These are phyloP conservation scores for Musca domestica DNA, from an alignment of 1,140 invertebrate species.

Conservation along the genomic window DNA sequence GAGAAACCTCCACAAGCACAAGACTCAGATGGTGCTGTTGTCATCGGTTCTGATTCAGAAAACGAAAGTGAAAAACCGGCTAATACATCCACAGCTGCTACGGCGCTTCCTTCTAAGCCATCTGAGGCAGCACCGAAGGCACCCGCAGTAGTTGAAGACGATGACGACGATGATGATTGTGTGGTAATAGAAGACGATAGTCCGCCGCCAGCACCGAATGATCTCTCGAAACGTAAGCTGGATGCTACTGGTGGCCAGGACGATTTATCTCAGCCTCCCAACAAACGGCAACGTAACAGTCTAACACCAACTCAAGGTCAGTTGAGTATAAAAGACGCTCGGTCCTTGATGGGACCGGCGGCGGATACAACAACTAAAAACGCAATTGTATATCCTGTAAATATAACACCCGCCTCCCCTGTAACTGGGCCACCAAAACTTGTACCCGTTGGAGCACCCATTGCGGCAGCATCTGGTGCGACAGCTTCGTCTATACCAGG, in stretches of 20 bases:
- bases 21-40: slow-evolving; percentile 47
- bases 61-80: slow-evolving; percentile 32
- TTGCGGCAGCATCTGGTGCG: not conserved
- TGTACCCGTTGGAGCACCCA: slow-evolving; percentile 30
- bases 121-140: not conserved
- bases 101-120: not conserved
- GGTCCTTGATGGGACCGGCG: slow-evolving; percentile 32
- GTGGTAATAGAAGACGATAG: slow-evolving; percentile 63
- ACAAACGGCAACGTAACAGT: slow-evolving; percentile 44
- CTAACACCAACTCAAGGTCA: slow-evolving; percentile 36
- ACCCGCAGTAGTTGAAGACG: slow-evolving; percentile 31
- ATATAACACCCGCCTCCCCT: slow-evolving; percentile 42
- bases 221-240: slow-evolving; percentile 39
- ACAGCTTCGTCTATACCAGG: not conserved
- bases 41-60: slow-evolving; percentile 49
- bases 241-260: slow-evolving; percentile 26
- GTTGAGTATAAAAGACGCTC: slow-evolving; percentile 50
- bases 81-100: slow-evolving; percentile 6
- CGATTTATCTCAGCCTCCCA: slow-evolving; percentile 36
- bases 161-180: slow-evolving; percentile 61
- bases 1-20: slow-evolving; percentile 27
- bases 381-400: slow-evolving; percentile 40
- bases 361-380: slow-evolving; percentile 8
- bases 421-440: slow-evolving; percentile 38
- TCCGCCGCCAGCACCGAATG: slow-evolving; percentile 47